Base-by-base conservation (phyloP, 2,113 vertebrate species). In the Trinectes maculatus region DNA sequence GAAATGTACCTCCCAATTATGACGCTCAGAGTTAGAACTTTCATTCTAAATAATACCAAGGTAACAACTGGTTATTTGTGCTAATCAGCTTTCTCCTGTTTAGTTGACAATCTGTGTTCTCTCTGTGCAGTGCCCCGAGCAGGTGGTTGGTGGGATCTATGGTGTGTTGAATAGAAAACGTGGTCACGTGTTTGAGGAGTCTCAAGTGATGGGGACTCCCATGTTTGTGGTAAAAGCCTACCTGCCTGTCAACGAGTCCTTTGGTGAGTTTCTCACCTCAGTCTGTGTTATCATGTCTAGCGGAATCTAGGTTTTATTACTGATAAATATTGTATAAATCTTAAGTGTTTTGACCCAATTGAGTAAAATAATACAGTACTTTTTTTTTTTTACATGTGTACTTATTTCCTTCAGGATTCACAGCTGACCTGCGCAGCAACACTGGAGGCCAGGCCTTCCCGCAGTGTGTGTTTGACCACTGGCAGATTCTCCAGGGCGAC, bases 401-500 rank as follows among this genome's bases (percentile, higher is more conserved):
- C 64, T 11, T 16, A 2, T 74, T 37, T 7, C 29, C 21, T 77
- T 11, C 74, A 98, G 96, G 96, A 33, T 98, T 98, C 85, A 98
- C 96, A 0, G 96, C 96, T 0, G 95, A 98, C 80, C 67, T 98
- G 77, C 92, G 95, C 61, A 97, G 96, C 62, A 97, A 97, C 90
- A 99, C 95, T 0, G 95, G 96, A 0, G 96, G 96, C 34, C 96
- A 98, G 79, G 96, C 96, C 7, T 98, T 98, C 79, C 96, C 96
- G 7, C 96, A 99, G 90, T 99, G 97, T 0, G 93, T 99, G 10
- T 98, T 98, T 0, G 95, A 98, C 83, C 96, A 98, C 92, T 99
- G 96, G 97, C 96, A 98, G 91, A 94, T 96, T 72, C 92, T 98
- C 26, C 94, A 90, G 0, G 96, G 96, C 7, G 95, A 98, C 36